Percentiles rank a stretch among this genome's conserved stretches.
Evolutionary conservation across 53 echinoderm and acorn worm species (phyloP).

Genomic region (Holothuria leucospilota): DNA sequence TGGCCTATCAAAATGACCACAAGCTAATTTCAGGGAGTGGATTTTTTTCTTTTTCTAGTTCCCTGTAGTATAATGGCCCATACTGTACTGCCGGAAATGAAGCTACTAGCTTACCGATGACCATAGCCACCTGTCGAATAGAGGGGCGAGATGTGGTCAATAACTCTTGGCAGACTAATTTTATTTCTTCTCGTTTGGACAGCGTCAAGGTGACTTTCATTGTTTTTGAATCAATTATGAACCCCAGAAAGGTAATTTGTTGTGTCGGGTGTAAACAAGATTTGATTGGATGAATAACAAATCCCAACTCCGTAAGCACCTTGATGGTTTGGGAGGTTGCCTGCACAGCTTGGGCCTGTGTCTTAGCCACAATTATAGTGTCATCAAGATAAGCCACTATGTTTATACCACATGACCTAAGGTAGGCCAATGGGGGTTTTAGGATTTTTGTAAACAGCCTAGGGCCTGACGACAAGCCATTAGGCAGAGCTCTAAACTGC

Average conservation of each 20-base stretch:
- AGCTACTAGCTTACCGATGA: slow-evolving; percentile 70
- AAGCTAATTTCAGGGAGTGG: slow-evolving; percentile 22
- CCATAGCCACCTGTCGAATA: slow-evolving; percentile 58
- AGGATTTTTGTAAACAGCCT: slow-evolving; percentile 65
- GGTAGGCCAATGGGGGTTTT: slow-evolving; percentile 38
- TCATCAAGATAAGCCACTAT: slow-evolving; percentile 56
- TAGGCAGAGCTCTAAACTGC: slow-evolving; percentile 59
- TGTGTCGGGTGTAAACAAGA: slow-evolving; percentile 64
- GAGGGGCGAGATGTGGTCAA: not conserved
- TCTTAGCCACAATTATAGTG: slow-evolving; percentile 13
- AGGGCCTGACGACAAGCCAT: slow-evolving; percentile 55
- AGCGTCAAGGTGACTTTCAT: slow-evolving; percentile 45
- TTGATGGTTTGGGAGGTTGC: not conserved
- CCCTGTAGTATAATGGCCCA: slow-evolving; percentile 59
- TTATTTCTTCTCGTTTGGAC: slow-evolving; percentile 45
- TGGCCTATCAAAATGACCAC: slow-evolving; percentile 63
- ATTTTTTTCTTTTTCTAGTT: slow-evolving; percentile 57
- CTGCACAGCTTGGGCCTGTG: not conserved
- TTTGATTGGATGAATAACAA: slow-evolving; percentile 60
- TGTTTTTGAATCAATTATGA: slow-evolving; percentile 56
- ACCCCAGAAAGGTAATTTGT: slow-evolving; percentile 56
- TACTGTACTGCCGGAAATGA: slow-evolving; percentile 68
- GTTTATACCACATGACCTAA: not conserved
- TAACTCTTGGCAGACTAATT: slow-evolving; percentile 7
- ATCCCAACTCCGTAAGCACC: slow-evolving; percentile 51